Conservation (phyloP, 1,140 invertebrate genomes). For the Trichonephila clavata region DNA sequence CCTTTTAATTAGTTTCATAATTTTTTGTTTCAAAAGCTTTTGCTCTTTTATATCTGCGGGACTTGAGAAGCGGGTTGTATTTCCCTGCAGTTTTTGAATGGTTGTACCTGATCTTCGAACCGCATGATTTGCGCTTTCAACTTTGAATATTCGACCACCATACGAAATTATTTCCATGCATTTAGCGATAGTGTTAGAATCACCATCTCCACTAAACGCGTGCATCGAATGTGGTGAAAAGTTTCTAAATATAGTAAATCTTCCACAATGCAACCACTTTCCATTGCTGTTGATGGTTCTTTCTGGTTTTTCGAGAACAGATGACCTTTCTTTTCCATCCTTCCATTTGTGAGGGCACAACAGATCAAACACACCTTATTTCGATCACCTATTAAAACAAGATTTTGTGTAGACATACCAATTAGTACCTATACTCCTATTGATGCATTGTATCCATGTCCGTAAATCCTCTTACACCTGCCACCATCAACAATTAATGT, state of each 20-base stretch:
- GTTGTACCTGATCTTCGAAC: too few relatives aligned
- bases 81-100: too few relatives aligned
- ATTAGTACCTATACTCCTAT: not conserved
- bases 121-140: too few relatives aligned
- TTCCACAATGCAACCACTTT: not conserved
- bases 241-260: not conserved
- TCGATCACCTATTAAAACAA: not conserved
- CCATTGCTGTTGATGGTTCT: conserved; percentile 1
- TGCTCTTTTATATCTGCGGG: too few relatives aligned
- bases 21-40: too few relatives aligned
- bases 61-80: too few relatives aligned
- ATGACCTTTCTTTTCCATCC: not conserved
- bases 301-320: not conserved
- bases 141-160: too few relatives aligned
- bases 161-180: too few relatives aligned
- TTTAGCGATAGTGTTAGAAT: too few relatives aligned
- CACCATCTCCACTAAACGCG: not conserved
- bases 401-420: not conserved
- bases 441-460: conserved; percentile 10
- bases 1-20: too few relatives aligned
- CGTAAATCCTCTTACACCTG: not conserved
- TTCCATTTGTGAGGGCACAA: not conserved
- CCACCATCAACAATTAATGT: not conserved
- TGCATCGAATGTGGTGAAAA: not conserved
- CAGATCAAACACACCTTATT: not conserved